Evolutionary conservation across 2,797 vertebrate species (phyloP).

Genomic region (Muscicapa striata): DNA sequence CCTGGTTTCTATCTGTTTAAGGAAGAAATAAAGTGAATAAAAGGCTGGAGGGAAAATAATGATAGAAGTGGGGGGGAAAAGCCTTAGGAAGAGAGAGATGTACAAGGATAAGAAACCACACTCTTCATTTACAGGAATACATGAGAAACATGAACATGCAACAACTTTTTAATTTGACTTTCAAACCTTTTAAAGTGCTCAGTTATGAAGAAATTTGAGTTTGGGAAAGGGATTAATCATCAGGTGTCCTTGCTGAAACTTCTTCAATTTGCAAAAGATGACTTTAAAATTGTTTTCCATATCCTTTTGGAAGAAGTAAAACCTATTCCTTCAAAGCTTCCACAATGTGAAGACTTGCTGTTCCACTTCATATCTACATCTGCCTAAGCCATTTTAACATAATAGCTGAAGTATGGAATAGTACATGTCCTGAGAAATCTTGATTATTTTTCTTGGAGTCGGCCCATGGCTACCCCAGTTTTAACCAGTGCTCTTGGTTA

Average conservation of each 20-base stretch:
- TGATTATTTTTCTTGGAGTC: not conserved
- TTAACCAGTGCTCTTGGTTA: not conserved
- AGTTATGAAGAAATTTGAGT: not conserved
- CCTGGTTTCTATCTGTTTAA: not conserved
- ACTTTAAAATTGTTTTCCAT: not conserved
- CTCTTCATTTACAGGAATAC: not conserved
- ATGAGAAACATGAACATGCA: not conserved
- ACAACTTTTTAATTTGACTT: not conserved
- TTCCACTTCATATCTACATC: not conserved
- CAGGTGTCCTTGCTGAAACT: not conserved
- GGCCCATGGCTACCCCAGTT: not conserved
- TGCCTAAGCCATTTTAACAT: not conserved
- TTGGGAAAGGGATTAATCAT: not conserved
- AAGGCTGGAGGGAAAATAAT: not conserved
- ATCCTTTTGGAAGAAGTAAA: not conserved
- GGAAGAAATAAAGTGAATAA: not conserved
- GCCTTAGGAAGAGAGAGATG: not conserved
- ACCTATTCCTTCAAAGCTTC: not conserved
- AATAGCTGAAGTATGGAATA: not conserved
- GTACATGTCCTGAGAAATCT: not conserved
- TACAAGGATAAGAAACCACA: not conserved
- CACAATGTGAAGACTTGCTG: not conserved
- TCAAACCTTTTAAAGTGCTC: not conserved
- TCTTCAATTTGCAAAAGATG: not conserved
- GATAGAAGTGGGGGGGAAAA: accelerated